Evolutionary conservation across 2,888 invertebrate species (phyloP), one percentile per base, ranked within the genome.

Genomic region (Smittia sp.): DNA sequence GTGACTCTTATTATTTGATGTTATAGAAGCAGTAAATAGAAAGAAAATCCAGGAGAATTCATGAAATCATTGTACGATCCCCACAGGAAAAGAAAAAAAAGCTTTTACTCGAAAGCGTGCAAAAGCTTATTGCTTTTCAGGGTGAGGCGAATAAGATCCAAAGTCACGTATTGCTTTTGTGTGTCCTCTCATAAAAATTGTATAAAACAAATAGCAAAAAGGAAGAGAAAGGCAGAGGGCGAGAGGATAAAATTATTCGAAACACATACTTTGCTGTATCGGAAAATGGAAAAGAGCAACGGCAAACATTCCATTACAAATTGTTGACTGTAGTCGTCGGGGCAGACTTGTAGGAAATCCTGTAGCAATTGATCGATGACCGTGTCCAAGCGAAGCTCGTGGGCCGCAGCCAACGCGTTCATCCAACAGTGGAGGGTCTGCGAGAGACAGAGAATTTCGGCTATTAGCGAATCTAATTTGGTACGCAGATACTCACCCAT

Each of bases 381-480:
- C 74, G 90, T 89, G 78, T 94, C 94, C 74, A 93, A 83, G 62
- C 91, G 86, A 74, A 92, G 87, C 76, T 94, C 93, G 73, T 94
- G 93, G 0, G 95, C 94, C 0, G 93, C 93, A 0, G 92, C 90
- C 38, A 96, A 82, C 0, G 94, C 93, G 79, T 93, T 88, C 85
- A 93, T 93, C 96, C 96, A 96, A 77, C 94, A 94, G 80, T 96
- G 94, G 24, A 95, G 82, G 0, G n/a, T n/a, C n/a, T n/a, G n/a
- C n/a, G n/a, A n/a, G n/a, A n/a, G n/a, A n/a, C n/a, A n/a, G n/a
- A n/a, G n/a, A n/a, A n/a, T n/a, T n/a, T n/a, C n/a, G n/a, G n/a
- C n/a, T n/a, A n/a, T n/a, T n/a, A n/a, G n/a, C n/a, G n/a, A n/a
- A n/a, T n/a, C n/a, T n/a, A n/a, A n/a, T n/a, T n/a, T n/a, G n/a